Conservation (phyloP, 2,113 vertebrate species). For the Phrynosoma platyrhinos region DNA sequence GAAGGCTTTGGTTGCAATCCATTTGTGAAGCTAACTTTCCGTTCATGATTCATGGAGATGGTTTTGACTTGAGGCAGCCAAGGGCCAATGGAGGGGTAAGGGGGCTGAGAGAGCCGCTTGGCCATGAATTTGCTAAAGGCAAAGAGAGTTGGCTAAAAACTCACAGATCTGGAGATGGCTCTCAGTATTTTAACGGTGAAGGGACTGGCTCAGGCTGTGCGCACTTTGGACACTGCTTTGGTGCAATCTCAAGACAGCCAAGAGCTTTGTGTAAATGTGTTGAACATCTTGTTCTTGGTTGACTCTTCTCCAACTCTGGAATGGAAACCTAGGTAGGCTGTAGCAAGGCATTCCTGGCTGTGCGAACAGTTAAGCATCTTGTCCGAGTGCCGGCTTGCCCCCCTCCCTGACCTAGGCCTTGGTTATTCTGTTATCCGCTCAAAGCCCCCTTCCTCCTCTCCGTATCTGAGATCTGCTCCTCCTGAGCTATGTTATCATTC, state of each 20-base stretch:
- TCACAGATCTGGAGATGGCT: not conserved
- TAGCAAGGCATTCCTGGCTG: slow-evolving; percentile 34
- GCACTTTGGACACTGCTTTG: not conserved
- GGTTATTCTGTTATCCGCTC: slow-evolving; percentile 51
- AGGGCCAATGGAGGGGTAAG: not conserved
- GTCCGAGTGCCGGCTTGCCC: slow-evolving; percentile 50
- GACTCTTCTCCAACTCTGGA: slow-evolving; percentile 1
- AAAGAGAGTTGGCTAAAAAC: not conserved
- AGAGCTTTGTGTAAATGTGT: not conserved
- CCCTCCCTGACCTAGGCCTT: slow-evolving; percentile 68
- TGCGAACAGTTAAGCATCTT: slow-evolving; percentile 27
- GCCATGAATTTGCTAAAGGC: not conserved
- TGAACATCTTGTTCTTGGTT: not conserved
- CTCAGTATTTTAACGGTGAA: not conserved
- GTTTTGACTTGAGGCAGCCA: not conserved
- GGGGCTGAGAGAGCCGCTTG: not conserved
- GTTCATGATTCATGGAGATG: not conserved
- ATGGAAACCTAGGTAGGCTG: slow-evolving; percentile 39
- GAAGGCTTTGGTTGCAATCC: not conserved
- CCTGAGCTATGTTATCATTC: slow-evolving; percentile 83
- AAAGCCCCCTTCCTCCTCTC: slow-evolving; percentile 71
- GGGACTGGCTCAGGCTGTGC: not conserved
- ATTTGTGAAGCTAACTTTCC: not conserved
- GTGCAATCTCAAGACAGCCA: not conserved
- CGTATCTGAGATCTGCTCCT: slow-evolving; percentile 79